Conservation (phyloP, 2,888 invertebrate genomes). For the Rhogogaster chlorosoma region DNA sequence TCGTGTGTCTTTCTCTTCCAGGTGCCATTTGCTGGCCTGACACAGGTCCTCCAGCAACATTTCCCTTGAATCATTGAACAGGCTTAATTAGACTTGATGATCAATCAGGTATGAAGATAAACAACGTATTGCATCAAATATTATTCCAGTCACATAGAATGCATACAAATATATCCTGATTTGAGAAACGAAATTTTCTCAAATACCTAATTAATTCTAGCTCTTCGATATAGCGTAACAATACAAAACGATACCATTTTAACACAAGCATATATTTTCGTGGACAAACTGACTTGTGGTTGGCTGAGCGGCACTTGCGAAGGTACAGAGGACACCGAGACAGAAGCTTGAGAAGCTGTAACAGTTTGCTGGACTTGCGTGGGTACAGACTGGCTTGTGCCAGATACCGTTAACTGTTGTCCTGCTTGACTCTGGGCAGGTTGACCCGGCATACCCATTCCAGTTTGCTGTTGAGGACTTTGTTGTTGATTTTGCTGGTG, state of each 20-base stretch:
- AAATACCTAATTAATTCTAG: slow-evolving; percentile 18
- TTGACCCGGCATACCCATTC: slow-evolving; percentile 71
- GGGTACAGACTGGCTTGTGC: slow-evolving; percentile 71
- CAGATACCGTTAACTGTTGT: slow-evolving; percentile 70
- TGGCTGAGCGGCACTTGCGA: slow-evolving; percentile 70
- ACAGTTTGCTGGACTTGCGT: slow-evolving; percentile 74
- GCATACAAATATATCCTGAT: neutral
- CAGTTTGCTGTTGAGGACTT: slow-evolving; percentile 62
- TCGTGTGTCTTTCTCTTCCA: slow-evolving; percentile 81
- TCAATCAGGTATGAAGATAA: neutral
- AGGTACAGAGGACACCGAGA: slow-evolving; percentile 66
- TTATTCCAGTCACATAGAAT: neutral
- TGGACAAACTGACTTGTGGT: slow-evolving; percentile 64
- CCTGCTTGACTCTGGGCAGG: slow-evolving; percentile 66
- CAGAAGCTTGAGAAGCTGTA: slow-evolving; percentile 69
- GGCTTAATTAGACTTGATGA: neutral
- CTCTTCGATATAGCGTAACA: neutral
- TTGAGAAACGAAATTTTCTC: neutral
- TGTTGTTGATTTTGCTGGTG: slow-evolving; percentile 69
- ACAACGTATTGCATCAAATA: slow-evolving; percentile 2
- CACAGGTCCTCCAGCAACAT: slow-evolving; percentile 64
- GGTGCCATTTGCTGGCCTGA: slow-evolving; percentile 75
- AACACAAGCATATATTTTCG: slow-evolving; percentile 10
- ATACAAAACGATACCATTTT: neutral
- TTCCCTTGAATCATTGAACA: slow-evolving; percentile 62